Evolutionary conservation across 2,888 invertebrate species (phyloP).

Genomic region (Patella caerulea): DNA sequence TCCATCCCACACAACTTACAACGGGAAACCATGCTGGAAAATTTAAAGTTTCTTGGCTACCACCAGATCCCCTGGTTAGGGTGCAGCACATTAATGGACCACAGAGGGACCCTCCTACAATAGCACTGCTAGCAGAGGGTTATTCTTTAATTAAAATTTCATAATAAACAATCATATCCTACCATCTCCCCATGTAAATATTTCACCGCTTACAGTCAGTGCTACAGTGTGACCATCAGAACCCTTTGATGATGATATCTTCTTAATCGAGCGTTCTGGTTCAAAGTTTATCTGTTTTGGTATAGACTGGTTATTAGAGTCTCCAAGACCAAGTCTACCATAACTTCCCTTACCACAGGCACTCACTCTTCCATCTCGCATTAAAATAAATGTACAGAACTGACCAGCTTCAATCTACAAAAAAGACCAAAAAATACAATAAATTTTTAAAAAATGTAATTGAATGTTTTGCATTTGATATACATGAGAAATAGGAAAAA

Average conservation of each 20-base stretch:
- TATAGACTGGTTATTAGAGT: conserved; percentile 76
- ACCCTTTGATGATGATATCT: conserved; percentile 78
- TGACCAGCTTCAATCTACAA: conserved; percentile 78
- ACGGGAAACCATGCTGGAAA: no score
- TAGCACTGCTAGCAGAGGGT: no score
- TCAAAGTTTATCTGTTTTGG: conserved; percentile 76
- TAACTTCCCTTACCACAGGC: conserved; percentile 79
- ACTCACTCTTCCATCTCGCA: conserved; percentile 76
- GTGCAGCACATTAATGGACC: no score
- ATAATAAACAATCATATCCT: conserved; percentile 45
- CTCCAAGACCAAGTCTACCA: conserved; percentile 78
- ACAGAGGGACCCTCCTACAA: no score
- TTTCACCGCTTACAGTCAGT: conserved; percentile 78
- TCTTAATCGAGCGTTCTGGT: conserved; percentile 66
- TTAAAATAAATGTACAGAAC: conserved; percentile 78
- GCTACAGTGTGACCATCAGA: conserved; percentile 79
- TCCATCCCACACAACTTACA: no score
- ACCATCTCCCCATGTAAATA: conserved; percentile 80
- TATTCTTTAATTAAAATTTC: no score
- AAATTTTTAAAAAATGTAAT: no score
- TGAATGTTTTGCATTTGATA: no score
- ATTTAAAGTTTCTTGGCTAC: no score
- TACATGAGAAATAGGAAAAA: no score
- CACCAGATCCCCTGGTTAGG: no score
- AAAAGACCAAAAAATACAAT: not conserved